A percentile compares a stretch with the other conserved stretches of the same genome.
Evolutionary conservation across 1,140 invertebrate genomes (phyloP).

Genomic region (Halesus radiatus): DNA sequence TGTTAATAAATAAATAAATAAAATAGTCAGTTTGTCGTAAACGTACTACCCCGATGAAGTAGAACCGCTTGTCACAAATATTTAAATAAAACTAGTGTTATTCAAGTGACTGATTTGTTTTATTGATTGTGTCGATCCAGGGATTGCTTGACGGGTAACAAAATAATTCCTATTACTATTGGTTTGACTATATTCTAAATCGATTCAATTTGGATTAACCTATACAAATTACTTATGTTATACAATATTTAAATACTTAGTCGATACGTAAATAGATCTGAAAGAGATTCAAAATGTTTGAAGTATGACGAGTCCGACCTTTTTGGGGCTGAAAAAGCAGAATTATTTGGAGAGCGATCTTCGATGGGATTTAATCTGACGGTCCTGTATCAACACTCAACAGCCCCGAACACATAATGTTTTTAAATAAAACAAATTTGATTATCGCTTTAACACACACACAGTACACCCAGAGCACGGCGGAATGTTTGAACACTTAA

Average conservation of each 20-base stretch:
- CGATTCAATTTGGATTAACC: too few relatives aligned
- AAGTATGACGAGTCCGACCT: slow-evolving; percentile 38
- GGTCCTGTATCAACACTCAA: slow-evolving; percentile 55
- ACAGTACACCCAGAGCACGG: slow-evolving; percentile 35
- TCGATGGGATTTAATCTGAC: slow-evolving; percentile 34
- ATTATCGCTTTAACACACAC: slow-evolving; percentile 46
- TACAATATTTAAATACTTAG: slow-evolving; percentile 30
- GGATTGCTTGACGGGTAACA: too few relatives aligned
- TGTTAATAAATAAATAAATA: too few relatives aligned
- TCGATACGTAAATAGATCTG: neutral
- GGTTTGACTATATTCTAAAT: too few relatives aligned
- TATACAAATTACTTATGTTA: too few relatives aligned
- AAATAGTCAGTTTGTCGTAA: too few relatives aligned
- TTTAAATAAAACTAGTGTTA: too few relatives aligned
- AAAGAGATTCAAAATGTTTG: slow-evolving; percentile 32
- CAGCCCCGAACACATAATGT: slow-evolving; percentile 38
- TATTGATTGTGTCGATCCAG: too few relatives aligned
- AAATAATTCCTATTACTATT: too few relatives aligned
- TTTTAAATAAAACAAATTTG: slow-evolving; percentile 56
- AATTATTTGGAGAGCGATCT: slow-evolving; percentile 30
- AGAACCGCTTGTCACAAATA: too few relatives aligned
- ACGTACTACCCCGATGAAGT: too few relatives aligned
- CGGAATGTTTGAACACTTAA: slow-evolving; percentile 54
- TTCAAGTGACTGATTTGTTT: too few relatives aligned
- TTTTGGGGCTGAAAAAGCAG: slow-evolving; percentile 39